Evolutionary conservation across 1,140 invertebrate genomes (phyloP).

Genomic region (Tribolium castaneum): DNA sequence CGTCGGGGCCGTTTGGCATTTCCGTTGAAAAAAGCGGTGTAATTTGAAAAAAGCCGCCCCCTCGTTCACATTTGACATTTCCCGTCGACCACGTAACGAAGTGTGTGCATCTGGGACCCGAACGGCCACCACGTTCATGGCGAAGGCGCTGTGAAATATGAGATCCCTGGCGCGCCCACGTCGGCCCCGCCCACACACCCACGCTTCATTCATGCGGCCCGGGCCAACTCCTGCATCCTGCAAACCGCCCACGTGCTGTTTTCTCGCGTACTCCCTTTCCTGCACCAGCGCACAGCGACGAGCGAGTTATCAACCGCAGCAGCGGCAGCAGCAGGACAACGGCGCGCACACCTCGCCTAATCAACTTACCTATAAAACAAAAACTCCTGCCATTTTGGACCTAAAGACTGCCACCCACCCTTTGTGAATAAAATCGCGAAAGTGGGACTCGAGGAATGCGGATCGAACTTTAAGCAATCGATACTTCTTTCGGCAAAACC

Average conservation of each 20-base stretch:
- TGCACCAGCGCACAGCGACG: slow-evolving; percentile 10
- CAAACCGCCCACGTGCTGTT: slow-evolving; percentile 20
- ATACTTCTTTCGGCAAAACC: neutral
- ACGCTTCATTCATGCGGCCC: slow-evolving; percentile 51
- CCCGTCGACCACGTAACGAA: neutral
- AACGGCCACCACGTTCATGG: neutral
- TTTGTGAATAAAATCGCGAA: neutral
- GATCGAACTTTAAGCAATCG: neutral
- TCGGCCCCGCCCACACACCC: slow-evolving; percentile 47
- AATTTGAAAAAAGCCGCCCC: neutral
- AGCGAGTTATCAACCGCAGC: neutral
- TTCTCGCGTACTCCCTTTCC: slow-evolving; percentile 32
- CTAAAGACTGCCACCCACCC: neutral
- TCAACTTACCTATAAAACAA: neutral
- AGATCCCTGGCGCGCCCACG: slow-evolving; percentile 46
- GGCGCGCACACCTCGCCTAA: neutral
- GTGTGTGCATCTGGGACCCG: slow-evolving; percentile 2
- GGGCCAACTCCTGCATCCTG: slow-evolving; percentile 42
- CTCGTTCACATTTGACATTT: slow-evolving; percentile 6
- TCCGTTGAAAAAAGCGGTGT: neutral
- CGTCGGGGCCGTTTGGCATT: no score
- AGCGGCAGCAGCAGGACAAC: neutral
- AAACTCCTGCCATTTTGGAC: neutral
- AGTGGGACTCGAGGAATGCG: neutral
- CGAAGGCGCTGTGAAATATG: slow-evolving; percentile 10